Evolutionary conservation across 2,888 invertebrate species (phyloP), one percentile per base, ranked within the genome.

Genomic region (Diplazon laetatorius): DNA sequence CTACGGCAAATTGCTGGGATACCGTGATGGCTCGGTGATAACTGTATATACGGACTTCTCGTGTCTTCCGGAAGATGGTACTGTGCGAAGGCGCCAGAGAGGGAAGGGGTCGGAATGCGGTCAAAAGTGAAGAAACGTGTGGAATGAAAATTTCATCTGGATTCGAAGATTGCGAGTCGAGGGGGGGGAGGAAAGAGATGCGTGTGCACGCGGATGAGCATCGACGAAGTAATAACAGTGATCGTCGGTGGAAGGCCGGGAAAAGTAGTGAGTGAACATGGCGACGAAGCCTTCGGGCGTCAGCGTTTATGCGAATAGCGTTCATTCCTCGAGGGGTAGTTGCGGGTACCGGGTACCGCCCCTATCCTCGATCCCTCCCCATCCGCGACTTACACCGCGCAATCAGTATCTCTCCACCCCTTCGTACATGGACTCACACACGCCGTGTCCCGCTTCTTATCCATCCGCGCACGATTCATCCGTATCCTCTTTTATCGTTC

Each of bases 141-240:
- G 39, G 59, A 44, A 55, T 39, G 62, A 77, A 30, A 30, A 77
- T 72, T 77, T 8, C 16, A 57, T 57, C n/a, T 52, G 10, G 25
- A 63, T 20, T 16, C 18, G 16, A 30, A 55, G 57, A 72, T 62
- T 57, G 62, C n/a, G n/a, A n/a, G n/a, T n/a, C n/a, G n/a, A n/a
- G n/a, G n/a, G n/a, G n/a, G n/a, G n/a, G n/a, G n/a, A n/a, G n/a
- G n/a, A 81, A 85, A 85, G 82, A 83, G 85, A 85, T 85, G 85
- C 85, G 85, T 85, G 84, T 85, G 79, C 83, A 82, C 84, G 85
- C 82, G 82, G 83, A 82, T 82, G 82, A 81, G 82, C 84, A 85
- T 84, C 85, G 82, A 85, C 84, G 81, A 84, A 84, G 82, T 87
- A 87, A 88, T 87, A 85, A 89, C 86, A 84, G 88, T 87, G 86